Evolutionary conservation across 2,888 invertebrate species (phyloP), one percentile per base, ranked within the genome.

Genomic region (Drosophila gaucha): DNA sequence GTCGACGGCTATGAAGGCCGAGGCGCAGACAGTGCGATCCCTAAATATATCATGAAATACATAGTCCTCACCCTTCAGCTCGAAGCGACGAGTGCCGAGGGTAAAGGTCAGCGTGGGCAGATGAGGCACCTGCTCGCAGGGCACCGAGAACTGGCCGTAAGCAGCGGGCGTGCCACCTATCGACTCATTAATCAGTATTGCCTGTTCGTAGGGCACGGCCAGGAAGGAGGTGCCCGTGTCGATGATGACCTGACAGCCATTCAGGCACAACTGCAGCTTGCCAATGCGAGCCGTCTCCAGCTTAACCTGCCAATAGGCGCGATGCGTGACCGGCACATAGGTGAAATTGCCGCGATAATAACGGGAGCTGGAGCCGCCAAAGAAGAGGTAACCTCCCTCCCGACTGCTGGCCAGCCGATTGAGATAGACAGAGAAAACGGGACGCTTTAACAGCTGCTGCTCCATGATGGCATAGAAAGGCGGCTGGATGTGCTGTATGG

Each of bases 151-250:
- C 93, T 98, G 96, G 44, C 98, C 99, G 75, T 94, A 95, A 9
- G 95, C 92, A 55, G 98, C 92, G 16, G 96, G 95, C 43, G 95
- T 96, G 18, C 95, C 97, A 22, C 97, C 97, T 73, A 97, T 94
- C 35, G 94, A 93, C 88, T 94, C 92, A 92, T 99, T 98, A 39
- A 99, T 94, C 14, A 93, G 93, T 50, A 93, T 92, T 67, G 97
- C 93, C 91, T 98, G 97, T 0, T 92, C 92, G 33, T 93, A 90
- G 31, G 99, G 99, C 39, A 98, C 98, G 69, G 96, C 98, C 86
- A 99, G 95, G 66, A 99, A 94, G 59, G 98, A 98, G 72, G 99
- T 99, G 83, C 98, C 98, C 46, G 85, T 85, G 14, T 85, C 85
- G 14, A 85, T 78, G 33, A 88, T 86, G 5, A 74, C 88, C 39